phyloP scores from a whole-genome alignment of 2,888 invertebrate species.

The Luperina nickerlii region DNA sequence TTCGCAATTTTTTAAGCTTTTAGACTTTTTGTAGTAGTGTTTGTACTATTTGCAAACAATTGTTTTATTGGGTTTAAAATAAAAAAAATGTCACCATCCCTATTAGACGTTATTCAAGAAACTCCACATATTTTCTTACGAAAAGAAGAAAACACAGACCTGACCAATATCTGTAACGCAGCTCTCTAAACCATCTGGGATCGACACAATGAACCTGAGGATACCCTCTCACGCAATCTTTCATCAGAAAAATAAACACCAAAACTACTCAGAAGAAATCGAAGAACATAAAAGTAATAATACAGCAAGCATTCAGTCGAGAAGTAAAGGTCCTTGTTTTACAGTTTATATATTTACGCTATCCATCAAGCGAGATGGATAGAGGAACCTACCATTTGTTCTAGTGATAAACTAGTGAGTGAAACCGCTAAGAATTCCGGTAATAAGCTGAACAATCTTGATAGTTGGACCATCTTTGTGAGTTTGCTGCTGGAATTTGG shows the following conservation, averaged over 20 bases:
- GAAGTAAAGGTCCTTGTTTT: slow-evolving; percentile 62
- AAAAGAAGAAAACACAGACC: not conserved
- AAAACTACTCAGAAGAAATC: slow-evolving; percentile 25
- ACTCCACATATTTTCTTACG: too few species aligned
- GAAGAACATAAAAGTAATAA: slow-evolving; percentile 31
- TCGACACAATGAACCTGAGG: not conserved
- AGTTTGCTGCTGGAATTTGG: slow-evolving; percentile 11
- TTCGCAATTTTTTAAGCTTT: too few species aligned
- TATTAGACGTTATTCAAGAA: too few species aligned
- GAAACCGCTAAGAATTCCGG: slow-evolving; percentile 20
- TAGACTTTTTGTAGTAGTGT: too few species aligned
- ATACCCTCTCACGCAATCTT: not conserved
- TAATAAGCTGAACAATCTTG: slow-evolving; percentile 37
- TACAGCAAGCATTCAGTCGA: slow-evolving; percentile 41
- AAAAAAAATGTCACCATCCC: too few species aligned
- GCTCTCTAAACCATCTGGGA: not conserved
- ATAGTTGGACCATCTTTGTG: slow-evolving; percentile 36
- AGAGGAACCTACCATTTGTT: slow-evolving; percentile 70
- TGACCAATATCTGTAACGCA: not conserved
- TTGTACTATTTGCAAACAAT: too few species aligned
- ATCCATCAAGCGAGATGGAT: slow-evolving; percentile 70
- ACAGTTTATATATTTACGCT: slow-evolving; percentile 75
- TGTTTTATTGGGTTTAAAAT: too few species aligned
- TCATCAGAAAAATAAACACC: slow-evolving; percentile 1
- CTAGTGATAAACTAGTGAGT: slow-evolving; percentile 67